Percentiles rank a stretch among this genome's conserved stretches.
phyloP scores from a whole-genome alignment of 2,113 vertebrate species.

The Hemicordylus capensis region DNA sequence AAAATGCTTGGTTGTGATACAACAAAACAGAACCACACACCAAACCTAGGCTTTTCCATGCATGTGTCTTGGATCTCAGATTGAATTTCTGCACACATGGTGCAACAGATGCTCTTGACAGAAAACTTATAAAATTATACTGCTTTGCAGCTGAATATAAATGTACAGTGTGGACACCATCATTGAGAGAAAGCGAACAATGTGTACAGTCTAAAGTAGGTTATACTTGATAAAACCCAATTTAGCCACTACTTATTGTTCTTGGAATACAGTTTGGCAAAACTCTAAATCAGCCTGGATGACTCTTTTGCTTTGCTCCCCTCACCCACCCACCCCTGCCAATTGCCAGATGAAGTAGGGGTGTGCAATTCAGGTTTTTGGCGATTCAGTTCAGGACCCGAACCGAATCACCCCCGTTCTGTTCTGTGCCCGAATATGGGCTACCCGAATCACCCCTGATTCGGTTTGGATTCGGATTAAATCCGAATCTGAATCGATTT shows the following conservation, averaged over 20 bases:
- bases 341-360: no score
- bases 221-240: constrained; percentile 37
- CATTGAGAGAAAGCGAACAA: not conserved
- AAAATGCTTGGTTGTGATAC: not conserved
- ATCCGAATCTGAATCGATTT: no score
- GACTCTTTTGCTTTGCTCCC: not conserved
- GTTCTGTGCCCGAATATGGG: no score
- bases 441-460: no score
- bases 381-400: no score
- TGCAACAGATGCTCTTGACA: constrained; percentile 65
- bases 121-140: constrained; percentile 48
- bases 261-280: constrained; percentile 29
- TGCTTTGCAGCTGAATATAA: constrained; percentile 52
- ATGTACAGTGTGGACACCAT: constrained; percentile 31
- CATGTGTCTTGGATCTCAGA: constrained; percentile 31
- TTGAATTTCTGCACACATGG: constrained; percentile 53
- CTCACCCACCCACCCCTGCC: no score
- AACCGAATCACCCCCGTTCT: no score
- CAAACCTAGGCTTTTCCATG: not conserved
- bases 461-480: no score
- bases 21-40: not conserved
- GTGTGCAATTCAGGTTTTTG: constrained; percentile 26
- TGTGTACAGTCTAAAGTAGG: constrained; percentile 33
- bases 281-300: constrained; percentile 16
- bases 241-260: constrained; percentile 38